phyloP scores from a whole-genome alignment of 2,797 vertebrate species.

The Tamandua tetradactyla region DNA sequence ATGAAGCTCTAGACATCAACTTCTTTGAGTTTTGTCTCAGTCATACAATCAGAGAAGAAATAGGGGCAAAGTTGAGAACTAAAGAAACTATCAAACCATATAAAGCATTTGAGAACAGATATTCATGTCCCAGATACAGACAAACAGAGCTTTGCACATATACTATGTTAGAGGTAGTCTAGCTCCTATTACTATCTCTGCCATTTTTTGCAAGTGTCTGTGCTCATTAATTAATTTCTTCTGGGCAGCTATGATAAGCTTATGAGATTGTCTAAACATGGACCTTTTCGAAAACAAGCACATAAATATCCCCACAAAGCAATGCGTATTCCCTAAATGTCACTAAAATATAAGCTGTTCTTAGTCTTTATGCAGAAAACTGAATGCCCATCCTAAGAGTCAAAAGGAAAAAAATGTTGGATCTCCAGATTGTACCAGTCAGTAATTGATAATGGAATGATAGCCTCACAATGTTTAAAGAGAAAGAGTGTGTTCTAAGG shows the following conservation, averaged over 20 bases:
- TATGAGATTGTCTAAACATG: conserved; percentile 17
- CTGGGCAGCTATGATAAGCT: background rate
- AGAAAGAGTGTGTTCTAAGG: background rate
- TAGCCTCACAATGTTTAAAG: background rate
- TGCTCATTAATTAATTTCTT: background rate
- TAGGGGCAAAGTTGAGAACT: background rate
- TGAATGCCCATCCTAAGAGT: background rate
- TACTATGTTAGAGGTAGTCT: background rate
- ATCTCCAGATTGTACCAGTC: background rate
- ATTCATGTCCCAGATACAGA: background rate
- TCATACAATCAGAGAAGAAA: background rate
- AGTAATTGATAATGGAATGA: background rate
- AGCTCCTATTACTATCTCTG: background rate
- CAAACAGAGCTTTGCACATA: background rate
- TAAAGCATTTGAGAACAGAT: background rate
- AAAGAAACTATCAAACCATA: background rate
- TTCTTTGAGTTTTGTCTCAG: conserved; percentile 4
- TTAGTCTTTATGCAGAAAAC: background rate
- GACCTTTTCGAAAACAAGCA: background rate
- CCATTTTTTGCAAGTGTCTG: background rate
- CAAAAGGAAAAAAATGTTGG: background rate
- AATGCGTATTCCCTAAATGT: background rate
- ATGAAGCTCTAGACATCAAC: background rate
- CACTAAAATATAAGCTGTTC: background rate
- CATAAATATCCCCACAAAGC: background rate